phyloP scores from a whole-genome alignment of 2,113 vertebrate genomes.

The Ahaetulla prasina region DNA sequence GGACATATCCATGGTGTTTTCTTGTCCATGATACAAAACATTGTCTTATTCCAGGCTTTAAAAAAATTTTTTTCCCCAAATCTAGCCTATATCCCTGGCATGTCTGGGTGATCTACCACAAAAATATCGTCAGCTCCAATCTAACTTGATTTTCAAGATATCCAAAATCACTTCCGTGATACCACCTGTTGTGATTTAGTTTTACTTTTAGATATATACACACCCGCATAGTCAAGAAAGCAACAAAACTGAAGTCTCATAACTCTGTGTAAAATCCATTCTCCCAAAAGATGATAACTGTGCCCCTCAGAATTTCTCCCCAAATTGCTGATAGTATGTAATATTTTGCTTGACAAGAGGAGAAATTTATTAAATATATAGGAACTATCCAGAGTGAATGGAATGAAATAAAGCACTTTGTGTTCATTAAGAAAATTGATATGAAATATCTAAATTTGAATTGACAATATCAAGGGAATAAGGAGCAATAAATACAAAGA shows the following conservation, averaged over 20 bases:
- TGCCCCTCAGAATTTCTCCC: not conserved
- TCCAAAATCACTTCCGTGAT: not conserved
- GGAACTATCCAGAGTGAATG: not conserved
- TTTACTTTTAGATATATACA: not conserved
- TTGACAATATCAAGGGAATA: not conserved
- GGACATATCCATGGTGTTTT: not conserved
- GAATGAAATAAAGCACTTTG: not conserved
- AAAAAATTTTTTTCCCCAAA: not conserved
- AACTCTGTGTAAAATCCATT: not conserved
- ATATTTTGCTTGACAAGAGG: not conserved
- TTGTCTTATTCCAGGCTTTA: not conserved
- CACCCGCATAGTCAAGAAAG: not conserved
- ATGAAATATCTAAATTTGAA: not conserved
- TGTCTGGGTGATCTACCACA: not conserved
- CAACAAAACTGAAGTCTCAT: not conserved
- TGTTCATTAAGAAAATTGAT: not conserved
- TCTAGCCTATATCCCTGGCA: not conserved
- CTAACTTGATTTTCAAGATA: not conserved
- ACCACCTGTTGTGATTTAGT: not conserved
- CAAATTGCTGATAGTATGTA: not conserved
- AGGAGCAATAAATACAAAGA: not conserved
- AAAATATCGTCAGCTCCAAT: not conserved
- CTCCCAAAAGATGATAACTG: not conserved
- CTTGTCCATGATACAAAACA: not conserved
- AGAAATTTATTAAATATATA: not conserved